These are phyloP conservation scores for Parapsyche elsis DNA, from an alignment of 1,140 invertebrate species.

Conservation along the genomic window DNA sequence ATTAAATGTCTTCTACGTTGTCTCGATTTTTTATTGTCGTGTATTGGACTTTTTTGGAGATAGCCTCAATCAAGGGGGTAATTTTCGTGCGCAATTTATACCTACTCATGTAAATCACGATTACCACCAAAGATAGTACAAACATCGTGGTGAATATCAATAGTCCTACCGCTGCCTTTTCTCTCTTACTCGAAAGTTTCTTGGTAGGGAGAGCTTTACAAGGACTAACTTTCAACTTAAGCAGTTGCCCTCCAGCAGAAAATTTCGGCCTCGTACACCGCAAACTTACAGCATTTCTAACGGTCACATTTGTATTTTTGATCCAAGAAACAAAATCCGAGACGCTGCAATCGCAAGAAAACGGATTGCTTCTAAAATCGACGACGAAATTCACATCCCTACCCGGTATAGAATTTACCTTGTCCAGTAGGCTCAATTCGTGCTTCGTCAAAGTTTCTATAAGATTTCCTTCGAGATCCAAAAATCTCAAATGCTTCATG, in stretches of 20 bases:
- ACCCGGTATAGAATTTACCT: slow-evolving; percentile 63
- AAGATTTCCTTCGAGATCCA: slow-evolving; percentile 78
- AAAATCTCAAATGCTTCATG: slow-evolving; percentile 73
- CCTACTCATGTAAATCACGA: slow-evolving; percentile 69
- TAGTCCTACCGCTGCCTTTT: slow-evolving; percentile 67
- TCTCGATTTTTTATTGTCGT: slow-evolving; percentile 73
- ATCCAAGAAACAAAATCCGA: slow-evolving; percentile 75
- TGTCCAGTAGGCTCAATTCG: slow-evolving; percentile 72
- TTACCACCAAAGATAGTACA: slow-evolving; percentile 67
- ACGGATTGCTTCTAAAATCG: slow-evolving; percentile 76
- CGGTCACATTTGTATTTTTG: slow-evolving; percentile 70
- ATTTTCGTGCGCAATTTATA: slow-evolving; percentile 70
- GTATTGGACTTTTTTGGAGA: slow-evolving; percentile 79
- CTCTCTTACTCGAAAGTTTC: slow-evolving; percentile 56
- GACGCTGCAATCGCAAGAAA: slow-evolving; percentile 74
- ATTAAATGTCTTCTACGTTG: slow-evolving; percentile 60
- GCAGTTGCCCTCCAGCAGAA: slow-evolving; percentile 58
- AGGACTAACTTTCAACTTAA: slow-evolving; percentile 58
- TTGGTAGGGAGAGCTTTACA: slow-evolving; percentile 57
- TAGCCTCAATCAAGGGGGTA: slow-evolving; percentile 73
- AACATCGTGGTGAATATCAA: slow-evolving; percentile 69
- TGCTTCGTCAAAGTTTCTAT: slow-evolving; percentile 70
- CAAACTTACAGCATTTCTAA: slow-evolving; percentile 70
- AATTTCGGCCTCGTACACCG: slow-evolving; percentile 64
- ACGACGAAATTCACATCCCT: slow-evolving; percentile 71